Evolutionary conservation across 2,113 vertebrate genomes (phyloP).

Genomic region (Oreochromis spilurus): DNA sequence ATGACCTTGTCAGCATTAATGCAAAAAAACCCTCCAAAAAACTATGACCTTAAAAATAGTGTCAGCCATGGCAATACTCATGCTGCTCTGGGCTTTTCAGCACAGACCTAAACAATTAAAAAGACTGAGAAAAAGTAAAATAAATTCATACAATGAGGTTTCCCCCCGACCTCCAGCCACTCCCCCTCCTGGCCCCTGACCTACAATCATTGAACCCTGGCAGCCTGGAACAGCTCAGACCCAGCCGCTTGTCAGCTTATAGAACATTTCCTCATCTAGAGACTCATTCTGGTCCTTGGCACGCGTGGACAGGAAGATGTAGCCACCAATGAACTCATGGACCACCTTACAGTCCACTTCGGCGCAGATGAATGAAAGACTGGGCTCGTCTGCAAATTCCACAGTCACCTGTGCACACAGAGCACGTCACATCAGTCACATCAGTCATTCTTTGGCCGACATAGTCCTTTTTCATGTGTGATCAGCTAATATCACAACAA

Average conservation of each 20-base stretch:
- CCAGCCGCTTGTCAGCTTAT: slow-evolving; percentile 99
- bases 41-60: slow-evolving; percentile 14
- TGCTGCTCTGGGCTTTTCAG: slow-evolving; percentile 57
- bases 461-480: background rate
- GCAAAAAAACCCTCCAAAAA: background rate
- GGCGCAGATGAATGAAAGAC: slow-evolving; percentile 90
- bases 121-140: slow-evolving; percentile 40
- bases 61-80: slow-evolving; percentile 42
- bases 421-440: background rate
- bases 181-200: slow-evolving; percentile 16
- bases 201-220: background rate
- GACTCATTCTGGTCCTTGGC: slow-evolving; percentile 99
- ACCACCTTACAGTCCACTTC: slow-evolving; percentile 98
- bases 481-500: background rate
- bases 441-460: background rate
- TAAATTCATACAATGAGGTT: slow-evolving; percentile 13
- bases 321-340: slow-evolving; percentile 97
- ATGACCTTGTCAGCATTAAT: slow-evolving; percentile 39
- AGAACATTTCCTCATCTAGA: slow-evolving; percentile 99
- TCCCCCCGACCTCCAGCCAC: background rate
- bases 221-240: slow-evolving; percentile 73
- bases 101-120: slow-evolving; percentile 44
- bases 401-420: slow-evolving; percentile 83
- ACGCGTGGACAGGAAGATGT: slow-evolving; percentile 95
- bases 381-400: slow-evolving; percentile 93